Percentiles rank a stretch among this genome's conserved stretches.
These are phyloP conservation scores for Sorex fumeus DNA, from an alignment of 2,113 vertebrate genomes.

Conservation along the genomic window DNA sequence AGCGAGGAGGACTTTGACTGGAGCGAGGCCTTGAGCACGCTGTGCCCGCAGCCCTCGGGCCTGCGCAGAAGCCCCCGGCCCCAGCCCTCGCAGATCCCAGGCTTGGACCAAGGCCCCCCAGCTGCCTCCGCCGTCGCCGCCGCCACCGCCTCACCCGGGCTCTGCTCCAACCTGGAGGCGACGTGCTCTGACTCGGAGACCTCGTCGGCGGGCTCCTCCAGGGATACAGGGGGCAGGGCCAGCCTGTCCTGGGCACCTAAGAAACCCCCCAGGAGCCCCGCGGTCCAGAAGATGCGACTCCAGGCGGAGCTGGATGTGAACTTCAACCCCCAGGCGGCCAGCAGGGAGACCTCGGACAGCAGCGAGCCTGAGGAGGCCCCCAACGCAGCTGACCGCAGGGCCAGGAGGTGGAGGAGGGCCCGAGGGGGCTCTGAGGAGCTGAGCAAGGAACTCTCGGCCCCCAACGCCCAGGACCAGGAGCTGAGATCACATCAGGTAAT, in stretches of 20 bases:
- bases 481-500: slow-evolving; percentile 86
- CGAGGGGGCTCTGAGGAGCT: slow-evolving; percentile 88
- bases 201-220: slow-evolving; percentile 90
- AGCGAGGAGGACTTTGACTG: slow-evolving; percentile 91
- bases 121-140: slow-evolving; percentile 91
- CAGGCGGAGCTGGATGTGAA: slow-evolving; percentile 93
- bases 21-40: slow-evolving; percentile 87
- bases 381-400: slow-evolving; percentile 87
- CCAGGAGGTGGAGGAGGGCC: slow-evolving; percentile 91
- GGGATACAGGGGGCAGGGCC: slow-evolving; percentile 83
- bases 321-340: slow-evolving; percentile 93
- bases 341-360: slow-evolving; percentile 91
- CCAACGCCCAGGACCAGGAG: slow-evolving; percentile 74
- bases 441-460: slow-evolving; percentile 71
- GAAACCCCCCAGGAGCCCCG: slow-evolving; percentile 80
- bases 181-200: slow-evolving; percentile 95
- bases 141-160: slow-evolving; percentile 88
- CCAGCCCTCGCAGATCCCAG: slow-evolving; percentile 90
- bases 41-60: slow-evolving; percentile 84
- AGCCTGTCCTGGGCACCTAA: slow-evolving; percentile 87
- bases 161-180: slow-evolving; percentile 93
- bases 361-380: slow-evolving; percentile 93
- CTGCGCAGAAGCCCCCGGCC: slow-evolving; percentile 90
- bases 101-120: slow-evolving; percentile 87
- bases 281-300: slow-evolving; percentile 78